Evolutionary conservation across 1,140 invertebrate genomes (phyloP), one percentile per base, ranked within the genome.

Genomic region (Cyclargus thomasi): DNA sequence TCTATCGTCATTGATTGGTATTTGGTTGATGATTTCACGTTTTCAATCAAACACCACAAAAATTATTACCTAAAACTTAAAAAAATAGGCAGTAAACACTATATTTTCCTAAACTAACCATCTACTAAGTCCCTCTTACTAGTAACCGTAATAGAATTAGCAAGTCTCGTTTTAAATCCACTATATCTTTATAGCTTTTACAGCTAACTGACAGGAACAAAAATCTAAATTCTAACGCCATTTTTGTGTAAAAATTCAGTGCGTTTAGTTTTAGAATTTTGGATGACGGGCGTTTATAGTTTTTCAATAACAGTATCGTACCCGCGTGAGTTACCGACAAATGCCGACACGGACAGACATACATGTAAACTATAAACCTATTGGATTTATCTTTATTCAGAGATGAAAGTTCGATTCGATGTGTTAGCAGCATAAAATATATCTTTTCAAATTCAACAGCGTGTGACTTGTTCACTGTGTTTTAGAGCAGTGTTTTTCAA

Each of bases 281-380:
- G 29, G 53, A 17, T 55, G n/a, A 55, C 18, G 53, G n/a, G 16
- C 53, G 53, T 21, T 59, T 18, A 20, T 59, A 59, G 55, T 73
- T 76, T 78, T 82, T 84, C 81, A 80, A 85, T 83, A 85, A 83
- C 76, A 78, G 76, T 80, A 82, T 73, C 71, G 77, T 74, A 80
- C 80, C 78, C 79, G 78, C 77, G 81, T 83, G 83, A 85, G 76
- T 83, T 85, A 83, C 78, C 74, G 82, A 78, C 77, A 77, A 81
- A 86, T 82, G 76, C 71, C 79, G 75, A 69, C 77, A 78, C 76
- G 80, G 82, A 86, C 82, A 82, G 77, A 78, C 77, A 73, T 76
- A 85, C 29, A 29, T 29, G 29, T 29, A 85, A 86, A 85, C 83
- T 83, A 82, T 78, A 47, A 47, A 47, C 74, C 71, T 66, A 72